Evolutionary conservation across 2,113 vertebrate species (phyloP), one percentile per base, ranked within the genome.

Genomic region (Atherinomorus stipes): DNA sequence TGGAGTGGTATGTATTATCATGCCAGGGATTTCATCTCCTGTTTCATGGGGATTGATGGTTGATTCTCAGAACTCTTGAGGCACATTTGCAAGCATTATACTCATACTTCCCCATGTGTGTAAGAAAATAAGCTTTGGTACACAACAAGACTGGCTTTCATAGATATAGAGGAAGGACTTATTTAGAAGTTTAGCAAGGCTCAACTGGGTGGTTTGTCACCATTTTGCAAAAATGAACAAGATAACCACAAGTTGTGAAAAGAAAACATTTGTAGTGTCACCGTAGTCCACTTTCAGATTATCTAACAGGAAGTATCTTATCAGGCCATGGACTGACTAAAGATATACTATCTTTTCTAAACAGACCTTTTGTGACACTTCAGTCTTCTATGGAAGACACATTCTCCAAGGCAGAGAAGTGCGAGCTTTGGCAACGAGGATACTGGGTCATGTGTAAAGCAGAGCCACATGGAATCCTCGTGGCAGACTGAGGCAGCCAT

Each of bases 371-470:
- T 40, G 25, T 65, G 54, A 76, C 75, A 64, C 79, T 53, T 44
- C 42, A 62, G 66, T 68, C 18, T 65, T 60, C 56, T 54, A 37
- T 37, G 22, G 67, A 47, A 77, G 73, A 71, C 84, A 50, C 81
- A 77, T 73, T 70, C 56, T 71, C 70, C 11, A 31, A 76, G 53
- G 59, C 67, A 74, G 38, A 72, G 58, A 66, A 80, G 74, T 83
- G 80, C 60, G 23, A 75, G 74, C 72, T 81, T 86, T 87, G 87
- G 88, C 85, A 62, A 64, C 53, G 7, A 63, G 71, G 75, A 80
- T 88, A 88, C 13, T 92, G 87, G 92, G 91, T 92, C 89, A 87
- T 88, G 83, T 91, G 85, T 90, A 82, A 85, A 85, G 72, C 64
- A 22, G 67, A 85, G 88, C 84, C 87, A 85, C 89, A 91, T 90